Conservation (phyloP, 2,797 vertebrate species). For the Cuculus canorus region DNA sequence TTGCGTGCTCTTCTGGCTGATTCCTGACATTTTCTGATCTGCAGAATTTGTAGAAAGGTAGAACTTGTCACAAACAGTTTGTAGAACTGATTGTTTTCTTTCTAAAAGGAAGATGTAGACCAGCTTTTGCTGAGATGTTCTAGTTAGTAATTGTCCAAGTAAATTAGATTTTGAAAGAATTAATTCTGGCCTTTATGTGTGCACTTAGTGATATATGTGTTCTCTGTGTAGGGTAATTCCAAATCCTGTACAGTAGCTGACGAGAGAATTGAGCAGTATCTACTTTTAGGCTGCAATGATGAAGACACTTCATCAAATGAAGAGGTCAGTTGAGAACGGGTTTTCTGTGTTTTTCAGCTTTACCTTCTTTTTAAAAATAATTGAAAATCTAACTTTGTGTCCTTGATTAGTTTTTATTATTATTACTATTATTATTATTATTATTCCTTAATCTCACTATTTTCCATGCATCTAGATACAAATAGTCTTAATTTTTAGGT, state of each 20-base stretch:
- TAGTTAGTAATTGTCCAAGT: background rate
- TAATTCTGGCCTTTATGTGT: background rate
- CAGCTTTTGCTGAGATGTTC: background rate
- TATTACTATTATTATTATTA: no score
- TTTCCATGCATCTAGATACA: background rate
- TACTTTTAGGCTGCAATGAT: constrained; percentile 78
- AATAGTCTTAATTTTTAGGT: background rate
- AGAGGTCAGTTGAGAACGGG: constrained; percentile 83
- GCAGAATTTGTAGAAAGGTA: background rate
- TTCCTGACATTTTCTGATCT: background rate
- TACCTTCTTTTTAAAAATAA: background rate
- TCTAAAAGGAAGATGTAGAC: background rate
- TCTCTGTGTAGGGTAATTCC: constrained; percentile 74
- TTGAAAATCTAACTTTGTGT: background rate
- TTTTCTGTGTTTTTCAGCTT: background rate
- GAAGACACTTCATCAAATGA: constrained; percentile 83
- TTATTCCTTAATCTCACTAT: background rate
- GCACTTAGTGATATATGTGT: background rate
- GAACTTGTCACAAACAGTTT: background rate
- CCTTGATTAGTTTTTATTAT: background rate
- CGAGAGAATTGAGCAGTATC: constrained; percentile 74
- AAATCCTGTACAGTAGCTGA: constrained; percentile 36
- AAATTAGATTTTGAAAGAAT: background rate
- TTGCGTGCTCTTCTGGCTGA: background rate
- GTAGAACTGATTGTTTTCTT: background rate